Evolutionary conservation across 2,113 vertebrate genomes (phyloP).

Genomic region (Sorex araneus): DNA sequence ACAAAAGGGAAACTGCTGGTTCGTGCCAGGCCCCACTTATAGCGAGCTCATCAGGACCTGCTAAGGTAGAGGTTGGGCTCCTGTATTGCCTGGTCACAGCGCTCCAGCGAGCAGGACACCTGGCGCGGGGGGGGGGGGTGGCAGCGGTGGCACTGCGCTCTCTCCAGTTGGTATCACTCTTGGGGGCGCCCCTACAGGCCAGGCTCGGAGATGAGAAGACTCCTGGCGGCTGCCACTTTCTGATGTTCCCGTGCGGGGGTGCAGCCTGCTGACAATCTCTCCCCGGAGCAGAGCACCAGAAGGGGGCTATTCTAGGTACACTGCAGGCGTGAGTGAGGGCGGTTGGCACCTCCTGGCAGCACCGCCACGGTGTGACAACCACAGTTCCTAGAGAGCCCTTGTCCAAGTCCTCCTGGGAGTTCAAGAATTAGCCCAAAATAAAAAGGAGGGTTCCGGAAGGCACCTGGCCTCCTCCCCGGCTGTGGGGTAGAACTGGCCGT

Average conservation of each 20-base stretch:
- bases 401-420: neutral
- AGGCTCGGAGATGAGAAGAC: too few species aligned
- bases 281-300: neutral
- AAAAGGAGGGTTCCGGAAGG: too few species aligned
- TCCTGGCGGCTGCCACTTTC: neutral
- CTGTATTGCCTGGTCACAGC: too few species aligned
- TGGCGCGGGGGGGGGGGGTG: too few species aligned
- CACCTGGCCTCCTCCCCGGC: too few species aligned
- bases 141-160: too few species aligned
- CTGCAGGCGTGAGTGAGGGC: neutral
- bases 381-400: conserved; percentile 59
- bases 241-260: neutral
- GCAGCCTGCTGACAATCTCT: neutral
- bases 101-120: too few species aligned
- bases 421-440: neutral
- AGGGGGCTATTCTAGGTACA: conserved; percentile 20
- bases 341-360: neutral
- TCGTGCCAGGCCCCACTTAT: neutral
- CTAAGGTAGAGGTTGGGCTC: neutral
- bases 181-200: too few species aligned
- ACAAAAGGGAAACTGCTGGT: conserved; percentile 13
- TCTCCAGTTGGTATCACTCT: too few species aligned
- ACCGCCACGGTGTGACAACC: neutral
- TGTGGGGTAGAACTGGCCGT: too few species aligned
- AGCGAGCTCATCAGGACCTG: neutral